Percentiles rank a stretch among this genome's conserved stretches.
Conservation (phyloP, 2,888 invertebrate species). For the Disparrhopalites patrizii region DNA sequence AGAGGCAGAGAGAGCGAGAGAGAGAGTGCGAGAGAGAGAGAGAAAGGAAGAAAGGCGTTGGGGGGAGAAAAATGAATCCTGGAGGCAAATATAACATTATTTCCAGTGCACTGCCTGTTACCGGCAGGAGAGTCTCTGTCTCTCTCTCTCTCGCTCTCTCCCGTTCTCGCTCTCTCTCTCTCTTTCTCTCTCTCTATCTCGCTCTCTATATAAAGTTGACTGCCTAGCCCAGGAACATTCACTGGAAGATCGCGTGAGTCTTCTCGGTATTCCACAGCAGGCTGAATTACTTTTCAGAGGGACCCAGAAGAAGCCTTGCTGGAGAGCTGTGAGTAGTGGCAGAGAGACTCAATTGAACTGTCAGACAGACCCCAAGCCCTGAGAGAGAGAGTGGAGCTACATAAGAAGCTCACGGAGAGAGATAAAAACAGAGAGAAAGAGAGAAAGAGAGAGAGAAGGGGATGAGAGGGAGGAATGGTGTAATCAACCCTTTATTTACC, state of each 20-base stretch:
- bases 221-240: too few species aligned
- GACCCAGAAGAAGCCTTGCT: neutral
- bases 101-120: constrained; percentile 8
- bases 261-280: neutral
- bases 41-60: constrained; percentile 5
- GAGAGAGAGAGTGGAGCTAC: too few species aligned
- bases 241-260: neutral
- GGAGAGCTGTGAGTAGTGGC: neutral
- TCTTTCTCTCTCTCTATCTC: too few species aligned
- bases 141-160: too few species aligned
- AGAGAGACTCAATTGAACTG: constrained; percentile 19
- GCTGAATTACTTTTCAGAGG: neutral
- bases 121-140: too few species aligned
- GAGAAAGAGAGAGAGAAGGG: neutral
- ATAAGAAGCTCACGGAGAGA: neutral
- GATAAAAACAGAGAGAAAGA: neutral
- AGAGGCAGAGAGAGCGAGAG: too few species aligned
- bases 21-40: too few species aligned
- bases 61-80: constrained; percentile 24
- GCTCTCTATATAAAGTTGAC: too few species aligned
- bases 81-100: constrained; percentile 17
- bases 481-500: constrained; percentile 1
- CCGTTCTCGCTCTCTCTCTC: too few species aligned
- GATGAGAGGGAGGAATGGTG: neutral
- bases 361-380: constrained; percentile 13